Base-by-base conservation (phyloP, 2,888 invertebrate species). In the Lithodes maja region DNA sequence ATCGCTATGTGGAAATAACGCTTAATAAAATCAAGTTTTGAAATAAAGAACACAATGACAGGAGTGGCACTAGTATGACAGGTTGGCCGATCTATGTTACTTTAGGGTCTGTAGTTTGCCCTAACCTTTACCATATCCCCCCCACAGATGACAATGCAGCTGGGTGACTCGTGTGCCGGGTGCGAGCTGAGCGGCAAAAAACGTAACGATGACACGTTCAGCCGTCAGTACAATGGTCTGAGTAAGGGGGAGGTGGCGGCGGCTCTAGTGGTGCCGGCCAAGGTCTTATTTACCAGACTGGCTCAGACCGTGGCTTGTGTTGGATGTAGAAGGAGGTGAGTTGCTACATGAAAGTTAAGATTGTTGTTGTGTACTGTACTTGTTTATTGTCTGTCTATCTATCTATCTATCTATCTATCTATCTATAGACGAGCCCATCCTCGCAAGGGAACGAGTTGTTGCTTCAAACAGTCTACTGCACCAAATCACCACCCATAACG, bases 261-360 rank as follows among this genome's bases (percentile, higher is more conserved):
- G 17, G 88, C 88, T 7, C 75, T 88, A 50, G 79, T 85, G 50
- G 88, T 88, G n/a, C 88, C 88, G 2, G 84, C 88, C 5, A 88
- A 88, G 53, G 55, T 80, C 3, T 69, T 88, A n/a, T 88, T 88
- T 74, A 88, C 84, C 1, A 68, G 84, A 50, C 68, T 88, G 33
- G 88, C 88, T 50, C 88, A 88, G 68, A 88, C 88, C 7, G 88
- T 88, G 7, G 84, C 84, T 3, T 88, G 88, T 75, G 88, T 88
- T 55, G 88, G 88, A 49, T 88, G 88, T 75, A 71, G 88, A 50
- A 84, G 88, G 80, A 88, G 88, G 88, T 88, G 3, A 61, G 84
- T 78, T 5, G 33, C 33, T 33, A 33, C 33, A 33, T 33, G 33
- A 33, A 33, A 33, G 33, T 33, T 68, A 15, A 15, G 15, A 68